These are phyloP conservation scores for Circaetus cinerascens DNA, from an alignment of 2,113 vertebrate genomes.

Conservation along the genomic window DNA sequence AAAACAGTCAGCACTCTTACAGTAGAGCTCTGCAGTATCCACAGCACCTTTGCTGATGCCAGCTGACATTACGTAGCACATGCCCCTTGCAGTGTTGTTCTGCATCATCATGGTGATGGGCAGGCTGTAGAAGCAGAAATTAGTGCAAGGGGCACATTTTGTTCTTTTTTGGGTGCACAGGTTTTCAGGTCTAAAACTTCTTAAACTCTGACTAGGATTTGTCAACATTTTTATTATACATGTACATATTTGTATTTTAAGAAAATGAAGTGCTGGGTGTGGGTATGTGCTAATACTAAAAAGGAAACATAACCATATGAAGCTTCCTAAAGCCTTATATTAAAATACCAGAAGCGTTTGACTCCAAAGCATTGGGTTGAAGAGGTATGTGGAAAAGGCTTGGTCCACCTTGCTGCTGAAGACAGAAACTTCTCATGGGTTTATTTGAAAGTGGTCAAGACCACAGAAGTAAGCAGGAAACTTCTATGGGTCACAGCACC, in stretches of 20 bases:
- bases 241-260: slow-evolving; percentile 22
- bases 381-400: neutral
- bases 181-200: neutral
- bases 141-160: neutral
- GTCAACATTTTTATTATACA: neutral
- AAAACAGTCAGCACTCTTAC: slow-evolving; percentile 3
- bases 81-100: neutral
- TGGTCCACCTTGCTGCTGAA: neutral
- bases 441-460: neutral
- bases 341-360: neutral
- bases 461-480: neutral
- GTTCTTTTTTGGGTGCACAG: neutral
- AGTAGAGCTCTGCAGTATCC: neutral
- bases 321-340: neutral
- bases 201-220: neutral
- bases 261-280: slow-evolving; percentile 10
- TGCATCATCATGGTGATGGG: neutral
- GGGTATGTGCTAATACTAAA: slow-evolving; percentile 8
- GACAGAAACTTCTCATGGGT: neutral
- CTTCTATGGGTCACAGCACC: neutral
- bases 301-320: neutral
- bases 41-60: neutral
- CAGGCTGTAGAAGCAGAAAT: neutral
- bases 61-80: neutral
- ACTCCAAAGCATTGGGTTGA: neutral